Evolutionary conservation across 2,888 invertebrate species (phyloP), one percentile per base, ranked within the genome.

Genomic region (Oegoconia quadripuncta): DNA sequence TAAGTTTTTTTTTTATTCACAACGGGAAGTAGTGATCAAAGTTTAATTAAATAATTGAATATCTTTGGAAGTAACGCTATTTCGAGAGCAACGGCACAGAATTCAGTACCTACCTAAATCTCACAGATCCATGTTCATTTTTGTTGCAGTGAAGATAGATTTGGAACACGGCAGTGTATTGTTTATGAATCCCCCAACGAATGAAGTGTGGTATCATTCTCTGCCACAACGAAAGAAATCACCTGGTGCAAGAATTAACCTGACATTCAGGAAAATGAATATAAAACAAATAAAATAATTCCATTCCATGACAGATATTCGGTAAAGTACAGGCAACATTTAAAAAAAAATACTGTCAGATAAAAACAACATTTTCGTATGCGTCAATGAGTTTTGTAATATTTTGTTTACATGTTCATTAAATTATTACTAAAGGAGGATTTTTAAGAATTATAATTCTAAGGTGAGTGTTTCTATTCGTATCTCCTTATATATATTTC

Each of bases 141-240:
- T 52, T 44, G 37, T 80, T 79, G 35, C 78, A 90, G 89, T 90
- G 2, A 91, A 89, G 65, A 59, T 93, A 8, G 73, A 79, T 35
- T 71, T 93, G 54, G 88, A 91, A 50, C 89, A 92, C 63, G 93
- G 93, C 3, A 91, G 91, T 60, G 60, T 93, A 23, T 70, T 93
- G 33, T 55, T 93, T 39, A 93, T 93, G 93, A 91, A 92, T 60
- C 88, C 90, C 9, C 93, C 93, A 0, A 93, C 93, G 1, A 93
- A 93, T 56, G 78, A 86, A 36, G 71, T 83, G 51, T 93, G 93
- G 93, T 93, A 92, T 64, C 93, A 93, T 67, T 90, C 91, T 3
- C 67, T 93, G 42, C 93, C 93, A 0, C 73, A 72, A 3, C 76
- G 91, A 20, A 92, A 91, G 62, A 88, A 72, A 41, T 70, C 89